Evolutionary conservation across 2,113 vertebrate species (phyloP).

Genomic region (Camelus dromedarius): DNA sequence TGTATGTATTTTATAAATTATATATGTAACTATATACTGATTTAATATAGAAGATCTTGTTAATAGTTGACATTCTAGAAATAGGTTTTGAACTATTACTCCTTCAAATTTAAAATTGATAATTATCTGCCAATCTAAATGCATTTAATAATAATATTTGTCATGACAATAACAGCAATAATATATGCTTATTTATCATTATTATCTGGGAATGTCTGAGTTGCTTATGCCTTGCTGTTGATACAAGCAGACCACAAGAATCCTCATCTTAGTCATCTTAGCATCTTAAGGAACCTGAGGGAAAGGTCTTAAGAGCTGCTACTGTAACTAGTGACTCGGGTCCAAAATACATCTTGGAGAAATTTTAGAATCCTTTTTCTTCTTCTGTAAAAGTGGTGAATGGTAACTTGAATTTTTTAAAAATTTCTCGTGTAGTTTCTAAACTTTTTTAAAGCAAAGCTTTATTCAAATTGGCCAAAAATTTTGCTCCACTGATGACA

Average conservation of each 20-base stretch:
- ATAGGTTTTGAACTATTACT: neutral
- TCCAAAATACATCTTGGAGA: constrained; percentile 43
- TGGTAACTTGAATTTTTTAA: neutral
- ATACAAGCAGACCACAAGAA: neutral
- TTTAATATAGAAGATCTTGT: neutral
- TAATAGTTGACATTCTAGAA: constrained; percentile 32
- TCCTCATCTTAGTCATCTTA: neutral
- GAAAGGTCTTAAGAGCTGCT: neutral
- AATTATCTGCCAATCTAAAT: constrained; percentile 26
- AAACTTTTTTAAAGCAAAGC: neutral
- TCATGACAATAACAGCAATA: neutral
- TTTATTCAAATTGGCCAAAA: neutral
- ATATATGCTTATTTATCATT: neutral
- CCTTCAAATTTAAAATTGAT: constrained; percentile 66
- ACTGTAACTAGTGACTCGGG: neutral
- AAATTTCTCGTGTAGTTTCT: neutral
- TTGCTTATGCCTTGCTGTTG: neutral
- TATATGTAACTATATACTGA: neutral
- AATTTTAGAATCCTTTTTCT: neutral
- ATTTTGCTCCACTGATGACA: neutral
- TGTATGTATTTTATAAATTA: no score
- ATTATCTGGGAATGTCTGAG: neutral
- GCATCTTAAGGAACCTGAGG: neutral
- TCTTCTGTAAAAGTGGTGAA: neutral
- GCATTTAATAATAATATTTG: neutral